These are phyloP conservation scores for Trissolcus japonicus DNA, from an alignment of 2,888 invertebrate genomes.

Conservation along the genomic window DNA sequence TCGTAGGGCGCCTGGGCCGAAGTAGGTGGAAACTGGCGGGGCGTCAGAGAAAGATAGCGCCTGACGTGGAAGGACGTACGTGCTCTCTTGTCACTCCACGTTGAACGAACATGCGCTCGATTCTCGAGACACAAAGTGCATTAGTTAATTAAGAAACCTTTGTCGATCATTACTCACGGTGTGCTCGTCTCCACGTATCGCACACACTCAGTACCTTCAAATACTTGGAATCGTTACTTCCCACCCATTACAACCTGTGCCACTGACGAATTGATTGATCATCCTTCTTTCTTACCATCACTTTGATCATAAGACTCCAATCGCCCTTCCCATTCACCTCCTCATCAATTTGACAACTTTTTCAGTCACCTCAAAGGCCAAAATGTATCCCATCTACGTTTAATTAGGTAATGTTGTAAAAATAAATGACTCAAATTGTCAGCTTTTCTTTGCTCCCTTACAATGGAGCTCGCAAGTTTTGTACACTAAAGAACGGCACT, in stretches of 20 bases:
- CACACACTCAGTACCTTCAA: constrained; percentile 13
- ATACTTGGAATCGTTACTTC: constrained; percentile 37
- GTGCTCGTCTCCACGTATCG: constrained; percentile 26
- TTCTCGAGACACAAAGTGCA: constrained; percentile 61
- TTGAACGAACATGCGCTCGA: constrained; percentile 55
- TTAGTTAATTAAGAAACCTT: constrained; percentile 68
- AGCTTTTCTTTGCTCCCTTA: constrained; percentile 25
- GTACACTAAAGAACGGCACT: constrained; percentile 43
- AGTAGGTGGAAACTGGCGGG: constrained; percentile 35
- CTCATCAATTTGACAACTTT: constrained; percentile 5
- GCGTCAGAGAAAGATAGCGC: constrained; percentile 43
- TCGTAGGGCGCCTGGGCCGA: constrained; percentile 38
- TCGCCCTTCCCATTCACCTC: background rate
- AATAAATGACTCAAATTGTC: constrained; percentile 29
- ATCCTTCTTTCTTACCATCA: constrained; percentile 13
- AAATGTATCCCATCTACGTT: too few species aligned
- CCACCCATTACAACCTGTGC: background rate
- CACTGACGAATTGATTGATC: constrained; percentile 34
- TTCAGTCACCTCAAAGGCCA: background rate
- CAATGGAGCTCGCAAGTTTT: constrained; percentile 32
- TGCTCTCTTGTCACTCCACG: constrained; percentile 45
- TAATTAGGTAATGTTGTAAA: constrained; percentile 2
- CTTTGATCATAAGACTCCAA: constrained; percentile 13
- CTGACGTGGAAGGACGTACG: constrained; percentile 40
- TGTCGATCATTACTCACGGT: constrained; percentile 49